Percentiles rank a stretch among this genome's conserved stretches.
These are phyloP conservation scores for Galaxea fascicularis DNA, from an alignment of 92 coral and sea anemone genomes.

Conservation along the genomic window DNA sequence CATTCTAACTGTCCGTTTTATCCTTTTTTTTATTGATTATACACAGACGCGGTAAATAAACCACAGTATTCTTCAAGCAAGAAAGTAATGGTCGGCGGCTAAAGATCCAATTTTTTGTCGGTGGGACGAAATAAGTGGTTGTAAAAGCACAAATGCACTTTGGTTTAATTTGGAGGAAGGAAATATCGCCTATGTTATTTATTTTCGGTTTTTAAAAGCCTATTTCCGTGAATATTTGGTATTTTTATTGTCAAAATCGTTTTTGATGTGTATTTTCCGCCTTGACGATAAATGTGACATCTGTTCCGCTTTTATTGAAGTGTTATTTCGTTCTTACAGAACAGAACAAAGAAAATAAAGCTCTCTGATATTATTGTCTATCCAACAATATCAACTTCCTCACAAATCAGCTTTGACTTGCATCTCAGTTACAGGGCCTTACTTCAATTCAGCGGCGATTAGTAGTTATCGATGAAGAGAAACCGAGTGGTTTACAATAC, in stretches of 20 bases:
- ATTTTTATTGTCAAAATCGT: constrained; percentile 38
- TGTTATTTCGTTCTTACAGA: constrained; percentile 34
- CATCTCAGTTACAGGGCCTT: background rate
- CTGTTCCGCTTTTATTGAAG: constrained; percentile 38
- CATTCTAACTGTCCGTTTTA: constrained; percentile 14
- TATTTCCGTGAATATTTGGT: constrained; percentile 34
- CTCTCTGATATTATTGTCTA: constrained; percentile 34
- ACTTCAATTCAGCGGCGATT: background rate
- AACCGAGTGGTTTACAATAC: background rate
- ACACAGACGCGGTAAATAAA: background rate
- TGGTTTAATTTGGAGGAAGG: constrained; percentile 29
- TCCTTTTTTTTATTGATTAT: constrained; percentile 21
- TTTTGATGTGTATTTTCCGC: constrained; percentile 26
- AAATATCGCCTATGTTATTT: constrained; percentile 17
- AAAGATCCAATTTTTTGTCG: constrained; percentile 16
- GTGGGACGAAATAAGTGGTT: background rate
- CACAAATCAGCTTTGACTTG: constrained; percentile 25
- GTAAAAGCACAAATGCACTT: background rate
- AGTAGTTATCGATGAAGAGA: background rate
- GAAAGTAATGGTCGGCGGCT: background rate
- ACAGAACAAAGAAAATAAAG: constrained; percentile 31
- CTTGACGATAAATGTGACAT: constrained; percentile 24
- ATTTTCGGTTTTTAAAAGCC: constrained; percentile 29
- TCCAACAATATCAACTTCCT: constrained; percentile 49
- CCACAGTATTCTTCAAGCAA: background rate